Evolutionary conservation across 2,888 invertebrate species (phyloP).

Genomic region (Drosophila atripex): DNA sequence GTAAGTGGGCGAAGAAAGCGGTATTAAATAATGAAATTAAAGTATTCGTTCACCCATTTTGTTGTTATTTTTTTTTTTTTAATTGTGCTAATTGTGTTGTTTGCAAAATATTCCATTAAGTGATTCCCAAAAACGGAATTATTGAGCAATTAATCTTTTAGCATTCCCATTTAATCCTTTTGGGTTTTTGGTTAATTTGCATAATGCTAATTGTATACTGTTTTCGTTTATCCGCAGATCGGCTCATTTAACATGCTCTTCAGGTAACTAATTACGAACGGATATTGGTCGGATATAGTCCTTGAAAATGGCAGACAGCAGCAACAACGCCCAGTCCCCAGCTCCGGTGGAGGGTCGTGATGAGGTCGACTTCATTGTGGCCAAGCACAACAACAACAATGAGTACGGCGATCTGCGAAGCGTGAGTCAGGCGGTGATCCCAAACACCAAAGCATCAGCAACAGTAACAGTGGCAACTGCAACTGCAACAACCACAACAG

Average conservation of each 20-base stretch:
- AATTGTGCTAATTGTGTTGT: slow-evolving; percentile 8
- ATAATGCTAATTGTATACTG: slow-evolving; percentile 2
- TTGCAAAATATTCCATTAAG: slow-evolving; percentile 2
- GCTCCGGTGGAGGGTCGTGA: slow-evolving; percentile 58
- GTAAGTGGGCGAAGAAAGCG: slow-evolving; percentile 3
- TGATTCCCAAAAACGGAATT: slow-evolving; percentile 11
- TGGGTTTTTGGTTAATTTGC: no score
- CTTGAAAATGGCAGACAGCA: slow-evolving; percentile 50
- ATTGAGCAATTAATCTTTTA: slow-evolving; percentile 13
- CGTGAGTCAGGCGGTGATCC: slow-evolving; percentile 52
- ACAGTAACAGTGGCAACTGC: slow-evolving; percentile 27
- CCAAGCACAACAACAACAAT: slow-evolving; percentile 67
- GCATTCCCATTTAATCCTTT: neutral
- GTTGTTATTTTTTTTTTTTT: neutral
- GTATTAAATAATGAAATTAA: slow-evolving; percentile 3
- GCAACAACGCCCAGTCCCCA: slow-evolving; percentile 20
- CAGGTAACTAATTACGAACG: slow-evolving; percentile 32
- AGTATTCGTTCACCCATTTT: neutral
- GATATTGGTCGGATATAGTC: slow-evolving; percentile 47
- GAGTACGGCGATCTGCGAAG: slow-evolving; percentile 67
- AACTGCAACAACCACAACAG: slow-evolving; percentile 54
- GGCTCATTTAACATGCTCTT: slow-evolving; percentile 50
- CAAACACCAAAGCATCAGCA: slow-evolving; percentile 60
- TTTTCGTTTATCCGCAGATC: slow-evolving; percentile 45
- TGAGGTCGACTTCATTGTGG: slow-evolving; percentile 81